Evolutionary conservation across 2,888 invertebrate genomes (phyloP).

Genomic region (Maniola hyperantus): DNA sequence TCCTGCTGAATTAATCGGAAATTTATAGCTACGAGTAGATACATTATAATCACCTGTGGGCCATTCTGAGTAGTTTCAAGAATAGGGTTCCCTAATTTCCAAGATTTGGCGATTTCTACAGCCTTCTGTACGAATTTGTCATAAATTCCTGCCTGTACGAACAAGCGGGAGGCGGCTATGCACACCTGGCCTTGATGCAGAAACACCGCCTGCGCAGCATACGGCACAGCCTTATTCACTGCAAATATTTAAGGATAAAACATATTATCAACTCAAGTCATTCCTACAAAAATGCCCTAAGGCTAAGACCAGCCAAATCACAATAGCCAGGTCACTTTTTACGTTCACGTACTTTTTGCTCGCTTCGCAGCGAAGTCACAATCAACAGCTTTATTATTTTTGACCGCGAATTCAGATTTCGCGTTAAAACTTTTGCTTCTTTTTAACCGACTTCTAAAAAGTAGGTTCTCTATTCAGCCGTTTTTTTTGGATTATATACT

Average conservation of each 20-base stretch:
- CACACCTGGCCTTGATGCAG: constrained; percentile 60
- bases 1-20: not conserved
- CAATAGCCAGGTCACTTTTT: too few species aligned
- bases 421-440: too few species aligned
- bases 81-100: constrained; percentile 84
- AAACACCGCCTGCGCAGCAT: constrained; percentile 55
- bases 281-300: too few species aligned
- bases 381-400: too few species aligned
- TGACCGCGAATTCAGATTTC: too few species aligned
- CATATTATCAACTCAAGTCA: too few species aligned
- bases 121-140: constrained; percentile 90
- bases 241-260: constrained; percentile 21
- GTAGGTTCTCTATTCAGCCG: too few species aligned
- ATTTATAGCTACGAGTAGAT: not conserved
- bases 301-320: too few species aligned
- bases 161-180: constrained; percentile 61
- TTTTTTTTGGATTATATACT: too few species aligned
- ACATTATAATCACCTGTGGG: constrained; percentile 45
- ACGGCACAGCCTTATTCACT: constrained; percentile 56
- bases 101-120: constrained; percentile 83
- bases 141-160: constrained; percentile 84
- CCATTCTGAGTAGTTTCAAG: constrained; percentile 53
- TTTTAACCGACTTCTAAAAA: too few species aligned
- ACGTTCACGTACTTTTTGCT: too few species aligned
- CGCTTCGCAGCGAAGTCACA: too few species aligned